A percentile compares a stretch with the other conserved stretches of the same genome.
These are phyloP conservation scores for Carassius gibelio DNA, from an alignment of 2,113 vertebrate species.

Conservation along the genomic window DNA sequence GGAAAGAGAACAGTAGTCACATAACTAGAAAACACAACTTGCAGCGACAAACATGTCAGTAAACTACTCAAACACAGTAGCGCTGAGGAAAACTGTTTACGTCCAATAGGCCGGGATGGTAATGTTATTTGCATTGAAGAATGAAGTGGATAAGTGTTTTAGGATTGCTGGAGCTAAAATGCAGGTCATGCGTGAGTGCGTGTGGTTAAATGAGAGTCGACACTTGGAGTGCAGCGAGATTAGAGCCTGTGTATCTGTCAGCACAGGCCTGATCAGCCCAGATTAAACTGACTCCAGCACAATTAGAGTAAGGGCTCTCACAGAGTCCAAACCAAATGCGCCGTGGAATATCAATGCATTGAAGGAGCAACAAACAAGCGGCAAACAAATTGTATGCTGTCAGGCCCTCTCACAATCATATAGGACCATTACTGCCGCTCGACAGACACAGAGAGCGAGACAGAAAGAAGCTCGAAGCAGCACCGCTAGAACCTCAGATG, in stretches of 20 bases:
- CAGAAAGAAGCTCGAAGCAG: constrained; percentile 37
- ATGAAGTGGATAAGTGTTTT: constrained; percentile 32
- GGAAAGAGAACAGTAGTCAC: neutral
- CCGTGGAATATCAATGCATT: constrained; percentile 53
- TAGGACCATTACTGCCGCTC: constrained; percentile 47
- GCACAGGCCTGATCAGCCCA: constrained; percentile 63
- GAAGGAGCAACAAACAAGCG: constrained; percentile 59
- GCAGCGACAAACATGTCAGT: constrained; percentile 55
- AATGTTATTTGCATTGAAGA: constrained; percentile 39
- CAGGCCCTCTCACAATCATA: constrained; percentile 67
- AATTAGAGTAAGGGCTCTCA: constrained; percentile 66
- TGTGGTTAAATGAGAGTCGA: constrained; percentile 71
- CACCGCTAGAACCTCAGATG: constrained; percentile 3
- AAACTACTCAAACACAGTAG: constrained; percentile 2
- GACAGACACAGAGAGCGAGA: constrained; percentile 38
- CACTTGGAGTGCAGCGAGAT: constrained; percentile 66
- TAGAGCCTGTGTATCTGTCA: constrained; percentile 67
- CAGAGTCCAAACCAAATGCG: constrained; percentile 47
- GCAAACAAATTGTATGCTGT: constrained; percentile 69
- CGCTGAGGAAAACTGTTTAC: constrained; percentile 36
- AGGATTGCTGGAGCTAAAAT: constrained; percentile 13
- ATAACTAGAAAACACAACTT: constrained; percentile 20
- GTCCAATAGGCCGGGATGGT: constrained; percentile 39
- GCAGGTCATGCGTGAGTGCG: constrained; percentile 51
- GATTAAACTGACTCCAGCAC: constrained; percentile 70